phyloP scores from a whole-genome alignment of 2,888 invertebrate species.

The Parapristionchus giblindavisi region DNA sequence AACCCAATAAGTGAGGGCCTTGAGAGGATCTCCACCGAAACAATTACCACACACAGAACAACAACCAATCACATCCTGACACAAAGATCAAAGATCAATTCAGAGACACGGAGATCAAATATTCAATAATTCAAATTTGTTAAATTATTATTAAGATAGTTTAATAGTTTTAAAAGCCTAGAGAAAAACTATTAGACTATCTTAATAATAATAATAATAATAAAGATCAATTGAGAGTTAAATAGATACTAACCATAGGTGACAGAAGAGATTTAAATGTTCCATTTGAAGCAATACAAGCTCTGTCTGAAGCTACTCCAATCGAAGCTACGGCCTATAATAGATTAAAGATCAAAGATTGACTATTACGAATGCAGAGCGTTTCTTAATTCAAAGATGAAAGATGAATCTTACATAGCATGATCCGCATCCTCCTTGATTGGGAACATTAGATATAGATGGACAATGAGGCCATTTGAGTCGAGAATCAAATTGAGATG shows the following conservation, averaged over 20 bases:
- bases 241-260: slow-evolving; percentile 1
- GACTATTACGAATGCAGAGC: too few relatives aligned
- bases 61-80: slow-evolving; percentile 63
- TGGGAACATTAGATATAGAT: slow-evolving; percentile 62
- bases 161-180: neutral
- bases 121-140: too few relatives aligned
- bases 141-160: too few relatives aligned
- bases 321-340: slow-evolving; percentile 66
- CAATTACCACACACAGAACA: slow-evolving; percentile 68
- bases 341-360: neutral
- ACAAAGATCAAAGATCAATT: too few relatives aligned
- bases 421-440: slow-evolving; percentile 69
- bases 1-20: slow-evolving; percentile 68
- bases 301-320: slow-evolving; percentile 67
- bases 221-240: neutral
- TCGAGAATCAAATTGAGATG: slow-evolving; percentile 65
- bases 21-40: slow-evolving; percentile 68
- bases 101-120: too few relatives aligned
- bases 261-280: slow-evolving; percentile 43
- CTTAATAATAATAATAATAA: too few relatives aligned
- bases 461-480: slow-evolving; percentile 67
- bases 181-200: too few relatives aligned
- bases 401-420: slow-evolving; percentile 58
- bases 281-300: slow-evolving; percentile 68
- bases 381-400: neutral